Base-by-base conservation (phyloP, 2,113 vertebrate genomes). In the Ochotona curzoniae region DNA sequence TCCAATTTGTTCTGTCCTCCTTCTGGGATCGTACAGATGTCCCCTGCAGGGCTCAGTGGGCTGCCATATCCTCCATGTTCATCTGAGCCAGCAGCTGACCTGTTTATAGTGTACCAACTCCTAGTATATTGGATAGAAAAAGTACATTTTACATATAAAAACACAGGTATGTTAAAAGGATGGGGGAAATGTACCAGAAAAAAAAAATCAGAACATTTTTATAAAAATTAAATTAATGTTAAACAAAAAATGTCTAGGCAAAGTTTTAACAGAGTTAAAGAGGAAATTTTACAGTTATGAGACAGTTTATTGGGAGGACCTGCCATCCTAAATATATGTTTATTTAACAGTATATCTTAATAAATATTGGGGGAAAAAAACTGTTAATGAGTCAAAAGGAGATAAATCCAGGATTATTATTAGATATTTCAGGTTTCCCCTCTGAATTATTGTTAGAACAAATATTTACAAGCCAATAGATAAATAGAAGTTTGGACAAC, bases 331-430 rank as follows among this genome's bases (percentile, higher is more conserved):
- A 47, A 81, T 47, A 28, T 81, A 38, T 81, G 60, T 80, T 9
- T 20, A 80, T 2, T 51, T 89, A 89, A 60, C 66, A 71, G 14
- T 61, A 90, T 26, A 44, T 60, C 71, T 84, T 60, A 44, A 44
- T 44, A 44, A 91, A 84, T 78, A 84, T 57, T 69, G 60, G 63
- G 84, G 84, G 28, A 32, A 44, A 54, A 64, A 90, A 83, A 64
- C 15, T 17, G 71, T n/a, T 60, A 14, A 28, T 44, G 38, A 64
- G 60, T 54, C 74, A 25, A 74, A 83, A 54, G 25, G 25, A 74
- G n/a, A 66, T 32, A 74, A 66, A 83, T 74, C 44, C 79, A 74
- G 21, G 51, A 14, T 51, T 74, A 73, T 64, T 30, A 32, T 64
- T 83, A 38, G 44, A 2, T 38, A 35, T 83, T 83, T 83, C 89